phyloP scores from a whole-genome alignment of 2,888 invertebrate genomes.

The Trachelus iudaicus region DNA sequence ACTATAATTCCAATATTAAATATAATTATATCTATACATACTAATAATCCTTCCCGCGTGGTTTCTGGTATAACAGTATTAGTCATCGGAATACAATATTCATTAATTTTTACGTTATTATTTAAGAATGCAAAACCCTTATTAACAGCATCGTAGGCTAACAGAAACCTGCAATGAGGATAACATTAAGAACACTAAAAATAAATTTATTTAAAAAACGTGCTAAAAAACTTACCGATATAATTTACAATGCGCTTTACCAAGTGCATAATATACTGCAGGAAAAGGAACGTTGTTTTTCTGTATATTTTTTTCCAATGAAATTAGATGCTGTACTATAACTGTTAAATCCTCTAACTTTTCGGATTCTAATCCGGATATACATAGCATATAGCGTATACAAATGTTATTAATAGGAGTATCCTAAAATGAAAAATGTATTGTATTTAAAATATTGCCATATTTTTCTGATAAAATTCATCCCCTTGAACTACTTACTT shows the following conservation, averaged over 20 bases:
- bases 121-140: constrained; percentile 33
- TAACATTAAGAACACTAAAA: neutral
- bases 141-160: constrained; percentile 31
- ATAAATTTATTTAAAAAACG: constrained; percentile 1
- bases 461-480: neutral
- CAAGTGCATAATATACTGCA: constrained; percentile 39
- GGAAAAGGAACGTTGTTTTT: constrained; percentile 27
- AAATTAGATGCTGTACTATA: constrained; percentile 29
- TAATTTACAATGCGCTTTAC: constrained; percentile 38
- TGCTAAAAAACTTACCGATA: constrained; percentile 36
- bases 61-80: constrained; percentile 35
- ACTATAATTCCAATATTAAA: neutral
- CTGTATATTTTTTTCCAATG: constrained; percentile 25
- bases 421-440: constrained; percentile 24
- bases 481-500: constrained; percentile 7
- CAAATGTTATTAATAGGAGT: constrained; percentile 14
- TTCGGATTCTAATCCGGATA: constrained; percentile 25
- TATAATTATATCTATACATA: constrained; percentile 13
- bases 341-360: constrained; percentile 34
- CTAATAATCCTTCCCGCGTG: constrained; percentile 29
- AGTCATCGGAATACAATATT: constrained; percentile 42
- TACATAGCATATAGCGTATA: constrained; percentile 38
- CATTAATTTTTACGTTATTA: constrained; percentile 11
- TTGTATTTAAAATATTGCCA: neutral
- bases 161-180: constrained; percentile 37